Evolutionary conservation across 2,888 invertebrate species (phyloP).

Genomic region (Capitulum mitella): DNA sequence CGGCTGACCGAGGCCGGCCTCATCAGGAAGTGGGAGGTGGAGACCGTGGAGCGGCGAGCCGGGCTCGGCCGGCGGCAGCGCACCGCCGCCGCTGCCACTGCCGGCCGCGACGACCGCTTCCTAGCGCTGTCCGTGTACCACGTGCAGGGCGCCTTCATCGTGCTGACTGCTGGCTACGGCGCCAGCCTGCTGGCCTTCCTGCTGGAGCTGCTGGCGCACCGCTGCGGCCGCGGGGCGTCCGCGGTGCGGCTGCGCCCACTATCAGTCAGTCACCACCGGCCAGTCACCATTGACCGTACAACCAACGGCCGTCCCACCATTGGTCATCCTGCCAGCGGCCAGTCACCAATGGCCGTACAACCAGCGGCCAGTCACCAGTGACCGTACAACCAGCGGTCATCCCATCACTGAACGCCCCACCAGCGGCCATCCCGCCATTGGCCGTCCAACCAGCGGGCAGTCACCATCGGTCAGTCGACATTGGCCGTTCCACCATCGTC

Average conservation of each 20-base stretch:
- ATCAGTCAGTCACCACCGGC: background rate
- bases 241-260: background rate
- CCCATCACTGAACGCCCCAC: no score
- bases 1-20: constrained; percentile 4
- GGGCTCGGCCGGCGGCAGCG: background rate
- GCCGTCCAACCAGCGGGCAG: no score
- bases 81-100: background rate
- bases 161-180: background rate
- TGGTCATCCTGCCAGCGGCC: no score
- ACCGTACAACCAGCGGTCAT: no score
- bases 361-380: no score
- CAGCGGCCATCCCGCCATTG: no score
- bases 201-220: background rate
- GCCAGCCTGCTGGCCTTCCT: background rate
- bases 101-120: background rate
- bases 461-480: no score
- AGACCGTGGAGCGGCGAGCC: background rate
- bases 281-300: background rate
- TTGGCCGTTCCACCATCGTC: no score
- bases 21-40: background rate
- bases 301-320: no score
- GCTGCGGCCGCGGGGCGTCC: background rate
- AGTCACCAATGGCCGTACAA: no score
- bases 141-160: constrained; percentile 13
- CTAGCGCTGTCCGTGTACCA: constrained; percentile 1